Conservation (phyloP, 2,113 vertebrate species). For the Caretta caretta region DNA sequence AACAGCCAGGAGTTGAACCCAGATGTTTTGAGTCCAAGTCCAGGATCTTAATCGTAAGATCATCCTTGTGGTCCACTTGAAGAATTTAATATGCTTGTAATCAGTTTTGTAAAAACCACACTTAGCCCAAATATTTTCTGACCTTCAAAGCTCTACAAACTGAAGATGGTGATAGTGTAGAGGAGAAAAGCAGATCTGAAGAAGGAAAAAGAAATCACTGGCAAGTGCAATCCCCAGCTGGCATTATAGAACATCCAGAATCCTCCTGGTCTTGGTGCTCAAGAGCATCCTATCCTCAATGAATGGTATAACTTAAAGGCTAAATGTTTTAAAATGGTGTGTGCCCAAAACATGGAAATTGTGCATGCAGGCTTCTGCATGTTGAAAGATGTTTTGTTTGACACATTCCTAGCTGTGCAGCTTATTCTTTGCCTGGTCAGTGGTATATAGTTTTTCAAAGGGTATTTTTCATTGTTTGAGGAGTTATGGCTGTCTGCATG, state of each 20-base stretch:
- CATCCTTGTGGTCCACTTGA: neutral
- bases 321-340: neutral
- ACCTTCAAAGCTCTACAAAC: neutral
- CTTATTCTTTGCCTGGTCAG: rapidly evolving
- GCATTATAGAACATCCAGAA: neutral
- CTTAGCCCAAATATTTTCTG: neutral
- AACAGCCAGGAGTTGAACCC: neutral
- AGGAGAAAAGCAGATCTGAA: neutral
- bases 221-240: neutral
- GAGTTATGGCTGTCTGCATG: neutral
- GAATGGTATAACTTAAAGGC: neutral
- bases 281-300: neutral
- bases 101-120: neutral
- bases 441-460: neutral
- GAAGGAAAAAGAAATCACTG: neutral
- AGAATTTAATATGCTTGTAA: neutral
- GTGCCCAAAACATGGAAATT: neutral
- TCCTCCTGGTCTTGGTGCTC: neutral
- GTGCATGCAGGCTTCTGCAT: neutral
- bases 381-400: neutral
- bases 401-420: neutral
- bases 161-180: neutral
- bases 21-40: neutral
- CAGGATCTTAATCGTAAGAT: neutral
- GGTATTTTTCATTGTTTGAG: neutral